These are phyloP conservation scores for Tribolium madens DNA, from an alignment of 1,140 invertebrate genomes.

Conservation along the genomic window DNA sequence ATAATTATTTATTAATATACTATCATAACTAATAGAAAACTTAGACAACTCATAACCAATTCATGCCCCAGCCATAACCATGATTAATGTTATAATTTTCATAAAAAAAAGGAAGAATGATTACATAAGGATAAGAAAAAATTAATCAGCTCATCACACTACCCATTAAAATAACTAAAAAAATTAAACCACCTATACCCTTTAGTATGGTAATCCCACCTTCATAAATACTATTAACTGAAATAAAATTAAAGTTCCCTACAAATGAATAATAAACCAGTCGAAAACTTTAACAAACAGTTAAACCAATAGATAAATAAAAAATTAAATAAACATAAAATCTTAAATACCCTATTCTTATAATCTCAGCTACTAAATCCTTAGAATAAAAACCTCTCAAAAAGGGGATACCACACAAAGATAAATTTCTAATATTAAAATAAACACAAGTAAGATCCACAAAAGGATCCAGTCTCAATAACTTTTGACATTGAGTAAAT, in stretches of 20 bases:
- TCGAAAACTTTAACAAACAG: conserved; percentile 63
- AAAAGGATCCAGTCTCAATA: no score
- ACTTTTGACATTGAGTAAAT: no score
- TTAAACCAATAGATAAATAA: conserved; percentile 70
- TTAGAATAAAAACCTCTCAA: no score
- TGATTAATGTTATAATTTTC: conserved; percentile 66
- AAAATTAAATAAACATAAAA: conserved; percentile 68
- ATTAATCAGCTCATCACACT: conserved; percentile 66
- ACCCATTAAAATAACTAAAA: conserved; percentile 67
- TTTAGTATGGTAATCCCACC: conserved; percentile 67
- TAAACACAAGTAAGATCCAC: conserved; percentile 65
- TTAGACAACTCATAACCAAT: conserved; percentile 65
- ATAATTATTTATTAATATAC: conserved; percentile 51
- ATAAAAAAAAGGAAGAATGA: conserved; percentile 67
- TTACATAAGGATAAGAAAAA: conserved; percentile 66
- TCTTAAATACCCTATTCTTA: conserved; percentile 67
- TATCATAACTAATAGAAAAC: conserved; percentile 61
- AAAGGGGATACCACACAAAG: conserved; percentile 71
- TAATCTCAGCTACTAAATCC: conserved; percentile 72
- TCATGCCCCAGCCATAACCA: conserved; percentile 64
- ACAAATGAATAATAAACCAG: not conserved
- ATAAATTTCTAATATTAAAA: conserved; percentile 69
- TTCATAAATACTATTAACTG: conserved; percentile 66
- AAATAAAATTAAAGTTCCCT: not conserved
- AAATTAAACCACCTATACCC: conserved; percentile 68